Evolutionary conservation across 2,888 invertebrate species (phyloP).

Genomic region (Endotricha flammealis): DNA sequence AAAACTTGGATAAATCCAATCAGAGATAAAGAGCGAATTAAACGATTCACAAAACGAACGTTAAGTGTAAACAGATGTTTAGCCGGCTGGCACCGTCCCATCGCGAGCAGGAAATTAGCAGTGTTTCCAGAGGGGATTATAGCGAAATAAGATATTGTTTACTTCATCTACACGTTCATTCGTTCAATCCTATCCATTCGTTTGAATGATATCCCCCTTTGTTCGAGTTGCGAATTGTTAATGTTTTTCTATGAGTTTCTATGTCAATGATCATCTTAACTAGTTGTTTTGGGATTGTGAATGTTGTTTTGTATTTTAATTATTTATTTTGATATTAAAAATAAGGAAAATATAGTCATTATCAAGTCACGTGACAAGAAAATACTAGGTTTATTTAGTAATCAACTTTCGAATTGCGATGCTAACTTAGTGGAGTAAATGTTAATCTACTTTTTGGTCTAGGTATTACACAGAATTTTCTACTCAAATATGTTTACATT

Average conservation of each 20-base stretch:
- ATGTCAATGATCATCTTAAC: slow-evolving; percentile 19
- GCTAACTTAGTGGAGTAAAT: too few relatives aligned
- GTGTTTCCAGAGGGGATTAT: slow-evolving; percentile 69
- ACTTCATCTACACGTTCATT: slow-evolving; percentile 65
- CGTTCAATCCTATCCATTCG: slow-evolving; percentile 47
- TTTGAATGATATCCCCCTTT: slow-evolving; percentile 61
- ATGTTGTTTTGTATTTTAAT: too few relatives aligned
- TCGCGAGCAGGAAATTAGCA: slow-evolving; percentile 75
- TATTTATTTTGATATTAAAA: too few relatives aligned
- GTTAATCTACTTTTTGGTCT: too few relatives aligned
- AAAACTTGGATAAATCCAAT: slow-evolving; percentile 2
- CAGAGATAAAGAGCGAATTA: slow-evolving; percentile 25
- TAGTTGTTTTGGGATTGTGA: slow-evolving; percentile 7
- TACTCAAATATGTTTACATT: too few relatives aligned
- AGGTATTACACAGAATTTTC: too few relatives aligned
- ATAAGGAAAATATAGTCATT: too few relatives aligned
- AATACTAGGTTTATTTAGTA: too few relatives aligned
- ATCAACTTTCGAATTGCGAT: too few relatives aligned
- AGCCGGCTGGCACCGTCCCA: slow-evolving; percentile 49
- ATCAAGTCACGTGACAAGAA: too few relatives aligned
- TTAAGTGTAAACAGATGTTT: slow-evolving; percentile 50
- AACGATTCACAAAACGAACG: slow-evolving; percentile 42
- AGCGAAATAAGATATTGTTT: slow-evolving; percentile 76
- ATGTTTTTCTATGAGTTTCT: slow-evolving; percentile 26
- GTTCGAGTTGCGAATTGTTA: slow-evolving; percentile 41